Percentiles rank a stretch among this genome's conserved stretches.
phyloP scores from a whole-genome alignment of 2,797 vertebrate genomes.

The Hemibagrus guttatus region DNA sequence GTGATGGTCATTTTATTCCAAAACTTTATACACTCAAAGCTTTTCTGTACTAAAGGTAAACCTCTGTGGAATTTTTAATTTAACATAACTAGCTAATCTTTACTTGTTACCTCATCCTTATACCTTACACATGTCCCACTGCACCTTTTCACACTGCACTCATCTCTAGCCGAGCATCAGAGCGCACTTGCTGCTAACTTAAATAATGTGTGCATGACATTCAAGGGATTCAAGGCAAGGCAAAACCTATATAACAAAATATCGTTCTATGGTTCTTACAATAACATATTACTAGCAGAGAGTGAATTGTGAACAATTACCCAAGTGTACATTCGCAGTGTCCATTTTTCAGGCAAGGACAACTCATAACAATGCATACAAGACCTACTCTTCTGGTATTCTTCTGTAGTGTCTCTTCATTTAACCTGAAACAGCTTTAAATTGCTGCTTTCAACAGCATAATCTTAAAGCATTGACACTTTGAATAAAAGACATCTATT shows the following conservation, averaged over 20 bases:
- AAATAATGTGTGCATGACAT: not conserved
- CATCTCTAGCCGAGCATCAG: not conserved
- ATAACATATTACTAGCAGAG: not conserved
- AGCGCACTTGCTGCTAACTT: not conserved
- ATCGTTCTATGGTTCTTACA: not conserved
- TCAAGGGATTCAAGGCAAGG: not conserved
- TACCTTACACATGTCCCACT: not conserved
- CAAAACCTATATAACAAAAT: not conserved
- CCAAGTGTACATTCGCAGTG: not conserved
- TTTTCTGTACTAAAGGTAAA: not conserved
- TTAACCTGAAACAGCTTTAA: not conserved
- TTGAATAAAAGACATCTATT: not conserved
- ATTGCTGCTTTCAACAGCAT: not conserved
- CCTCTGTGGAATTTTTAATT: not conserved
- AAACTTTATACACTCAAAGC: not conserved
- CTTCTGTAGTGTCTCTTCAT: not conserved
- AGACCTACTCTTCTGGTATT: not conserved
- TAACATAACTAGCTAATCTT: not conserved
- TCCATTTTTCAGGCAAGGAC: not conserved
- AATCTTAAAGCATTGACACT: not conserved
- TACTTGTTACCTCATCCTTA: not conserved
- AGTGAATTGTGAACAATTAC: not conserved
- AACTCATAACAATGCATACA: not conserved
- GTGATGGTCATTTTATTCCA: not conserved
- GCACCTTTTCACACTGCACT: not conserved